Base-by-base conservation (phyloP, 1,140 invertebrate species). In the Drosophila tsacasi region DNA sequence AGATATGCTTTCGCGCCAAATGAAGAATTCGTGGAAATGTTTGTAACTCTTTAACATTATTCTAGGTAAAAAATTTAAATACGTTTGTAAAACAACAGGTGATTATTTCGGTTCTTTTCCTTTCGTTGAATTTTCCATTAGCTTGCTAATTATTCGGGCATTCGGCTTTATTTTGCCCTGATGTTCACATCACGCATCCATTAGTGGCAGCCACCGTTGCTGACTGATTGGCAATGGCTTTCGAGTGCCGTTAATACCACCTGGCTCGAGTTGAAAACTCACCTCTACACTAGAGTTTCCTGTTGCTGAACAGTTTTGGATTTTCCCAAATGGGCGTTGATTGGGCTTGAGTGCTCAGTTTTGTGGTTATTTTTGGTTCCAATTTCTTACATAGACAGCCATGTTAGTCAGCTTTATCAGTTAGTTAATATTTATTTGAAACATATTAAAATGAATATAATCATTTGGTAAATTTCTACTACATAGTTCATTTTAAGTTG, bases 191-290 rank as follows among this genome's bases (percentile, higher is more conserved):
- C 52, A 37, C 4, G 52, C 32, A 55, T 55, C 52, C 30, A 55
- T 55, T 55, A 55, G 52, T 19, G 52, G 19, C 32, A 55, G 32
- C 52, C 32, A 23, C 37, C 32, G 13, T 55, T 37, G 32, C 32
- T 55, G 32, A 37, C 13, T 55, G 52, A 37, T 55, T 55, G 52
- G 32, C 49, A 52, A 10, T n/a, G 47, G 47, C 25, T n/a, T n/a
- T 27, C 25, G 8, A 27, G 10, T 27, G 25, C 30, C 13, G 8
- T 19, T 37, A 55, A 55, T 23, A 37, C 52, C 32, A 23, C 32
- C 19, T 55, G 52, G 1, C 5, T 8, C 2, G 15, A 3, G 32
- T 15, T 37, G 4, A 13, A 21, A 54, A 35, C 30, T 21, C 30
- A 15, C n/a, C 50, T 35, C 0, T 12, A 3, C 3, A 25, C 3